These are phyloP conservation scores for Gymnobelideus leadbeateri DNA, from an alignment of 2,113 vertebrate species.

Conservation along the genomic window DNA sequence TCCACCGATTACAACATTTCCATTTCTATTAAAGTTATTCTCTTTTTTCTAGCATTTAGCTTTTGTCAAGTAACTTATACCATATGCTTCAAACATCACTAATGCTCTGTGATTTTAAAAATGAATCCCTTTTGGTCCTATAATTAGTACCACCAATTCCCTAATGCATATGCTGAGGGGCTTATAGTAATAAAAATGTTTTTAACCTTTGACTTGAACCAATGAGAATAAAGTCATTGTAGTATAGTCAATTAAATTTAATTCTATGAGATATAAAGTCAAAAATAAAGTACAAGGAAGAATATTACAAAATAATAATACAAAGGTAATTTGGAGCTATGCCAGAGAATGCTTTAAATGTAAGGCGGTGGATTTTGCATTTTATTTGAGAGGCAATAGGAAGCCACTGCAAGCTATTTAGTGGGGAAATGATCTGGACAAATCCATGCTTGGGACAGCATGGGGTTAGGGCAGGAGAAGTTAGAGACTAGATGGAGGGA, in stretches of 20 bases:
- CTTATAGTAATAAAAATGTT: slow-evolving; percentile 5
- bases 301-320: neutral
- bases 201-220: slow-evolving; percentile 46
- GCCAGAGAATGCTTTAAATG: neutral
- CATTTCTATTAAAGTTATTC: slow-evolving; percentile 60
- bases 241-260: neutral
- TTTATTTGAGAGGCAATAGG: neutral
- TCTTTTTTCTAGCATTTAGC: neutral
- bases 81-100: slow-evolving; percentile 75
- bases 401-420: neutral
- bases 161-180: neutral
- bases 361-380: neutral
- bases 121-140: slow-evolving; percentile 24
- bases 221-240: slow-evolving; percentile 20
- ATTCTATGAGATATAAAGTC: neutral
- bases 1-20: slow-evolving; percentile 55
- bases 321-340: neutral
- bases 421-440: neutral
- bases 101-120: slow-evolving; percentile 58
- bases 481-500: neutral
- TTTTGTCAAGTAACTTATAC: slow-evolving; percentile 71
- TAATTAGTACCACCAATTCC: slow-evolving; percentile 51
- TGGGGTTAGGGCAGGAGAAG: neutral
- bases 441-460: neutral
- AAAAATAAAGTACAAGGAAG: neutral